A percentile compares a stretch with the other conserved stretches of the same genome.
These are phyloP conservation scores for Heliconius hortense DNA, from an alignment of 2,888 invertebrate species.

Conservation along the genomic window DNA sequence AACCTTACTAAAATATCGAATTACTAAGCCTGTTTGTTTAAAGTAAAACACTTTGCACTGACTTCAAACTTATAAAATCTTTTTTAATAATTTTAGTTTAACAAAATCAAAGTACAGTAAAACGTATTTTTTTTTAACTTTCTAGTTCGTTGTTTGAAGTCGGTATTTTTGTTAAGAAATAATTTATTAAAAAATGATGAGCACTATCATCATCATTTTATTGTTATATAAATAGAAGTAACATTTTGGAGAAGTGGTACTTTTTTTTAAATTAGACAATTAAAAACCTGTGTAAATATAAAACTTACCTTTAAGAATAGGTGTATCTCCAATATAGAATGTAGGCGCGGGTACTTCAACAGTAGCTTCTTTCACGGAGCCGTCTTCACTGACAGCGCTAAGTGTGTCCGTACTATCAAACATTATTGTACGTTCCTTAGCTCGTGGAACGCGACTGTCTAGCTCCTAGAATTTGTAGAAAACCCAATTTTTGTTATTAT, in stretches of 20 bases:
- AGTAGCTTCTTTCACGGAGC: constrained; percentile 67
- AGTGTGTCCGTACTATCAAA: constrained; percentile 78
- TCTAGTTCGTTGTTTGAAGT: too few relatives aligned
- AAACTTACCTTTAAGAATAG: constrained; percentile 69
- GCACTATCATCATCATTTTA: not conserved
- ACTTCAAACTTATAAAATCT: too few relatives aligned
- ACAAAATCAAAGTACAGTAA: too few relatives aligned
- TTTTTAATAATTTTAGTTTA: too few relatives aligned
- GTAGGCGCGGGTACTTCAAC: constrained; percentile 73
- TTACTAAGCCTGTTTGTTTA: too few relatives aligned
- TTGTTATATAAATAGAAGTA: not conserved
- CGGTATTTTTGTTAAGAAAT: too few relatives aligned
- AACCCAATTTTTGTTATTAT: not conserved
- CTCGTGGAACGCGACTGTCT: constrained; percentile 67
- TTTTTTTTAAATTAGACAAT: not conserved
- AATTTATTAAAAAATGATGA: too few relatives aligned
- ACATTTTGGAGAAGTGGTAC: not conserved
- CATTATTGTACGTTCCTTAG: constrained; percentile 77
- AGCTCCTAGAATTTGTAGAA: constrained; percentile 57
- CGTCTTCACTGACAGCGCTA: constrained; percentile 74
- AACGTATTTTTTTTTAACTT: too few relatives aligned
- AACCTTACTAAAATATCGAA: too few relatives aligned
- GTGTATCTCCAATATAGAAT: constrained; percentile 79
- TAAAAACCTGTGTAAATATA: not conserved
- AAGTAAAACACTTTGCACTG: too few relatives aligned